A percentile compares a stretch with the other conserved stretches of the same genome.
Evolutionary conservation across 2,888 invertebrate genomes (phyloP).

Genomic region (Archips crataeganus): DNA sequence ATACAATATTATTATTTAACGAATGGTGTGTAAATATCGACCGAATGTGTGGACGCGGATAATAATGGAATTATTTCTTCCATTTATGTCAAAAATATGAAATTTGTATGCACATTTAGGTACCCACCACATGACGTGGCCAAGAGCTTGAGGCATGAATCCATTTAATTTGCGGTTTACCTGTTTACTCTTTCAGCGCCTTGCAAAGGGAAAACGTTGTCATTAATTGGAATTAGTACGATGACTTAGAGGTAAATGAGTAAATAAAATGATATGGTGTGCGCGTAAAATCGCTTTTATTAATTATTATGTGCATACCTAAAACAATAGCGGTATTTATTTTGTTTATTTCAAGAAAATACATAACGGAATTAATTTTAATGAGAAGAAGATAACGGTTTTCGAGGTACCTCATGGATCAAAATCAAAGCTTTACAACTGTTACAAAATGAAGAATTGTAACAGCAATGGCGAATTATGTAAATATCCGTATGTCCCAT

Average conservation of each 20-base stretch:
- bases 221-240: constrained; percentile 23
- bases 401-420: background rate
- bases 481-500: too few species aligned
- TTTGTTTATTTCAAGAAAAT: background rate
- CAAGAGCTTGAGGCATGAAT: background rate
- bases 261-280: background rate
- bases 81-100: background rate
- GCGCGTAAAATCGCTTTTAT: constrained; percentile 5
- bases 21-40: background rate
- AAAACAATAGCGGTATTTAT: background rate
- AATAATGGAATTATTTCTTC: background rate
- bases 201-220: constrained; percentile 13
- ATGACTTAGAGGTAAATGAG: constrained; percentile 25
- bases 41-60: background rate
- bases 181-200: constrained; percentile 31
- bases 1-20: background rate
- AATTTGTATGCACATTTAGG: background rate
- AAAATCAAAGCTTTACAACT: background rate
- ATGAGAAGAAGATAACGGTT: background rate
- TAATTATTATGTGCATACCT: background rate
- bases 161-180: constrained; percentile 27
- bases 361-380: background rate
- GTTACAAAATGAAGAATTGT: background rate
- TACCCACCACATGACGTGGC: constrained; percentile 13
- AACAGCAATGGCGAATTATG: too few species aligned